phyloP scores from a whole-genome alignment of 2,797 vertebrate species.

The Cichlasoma orientale region DNA sequence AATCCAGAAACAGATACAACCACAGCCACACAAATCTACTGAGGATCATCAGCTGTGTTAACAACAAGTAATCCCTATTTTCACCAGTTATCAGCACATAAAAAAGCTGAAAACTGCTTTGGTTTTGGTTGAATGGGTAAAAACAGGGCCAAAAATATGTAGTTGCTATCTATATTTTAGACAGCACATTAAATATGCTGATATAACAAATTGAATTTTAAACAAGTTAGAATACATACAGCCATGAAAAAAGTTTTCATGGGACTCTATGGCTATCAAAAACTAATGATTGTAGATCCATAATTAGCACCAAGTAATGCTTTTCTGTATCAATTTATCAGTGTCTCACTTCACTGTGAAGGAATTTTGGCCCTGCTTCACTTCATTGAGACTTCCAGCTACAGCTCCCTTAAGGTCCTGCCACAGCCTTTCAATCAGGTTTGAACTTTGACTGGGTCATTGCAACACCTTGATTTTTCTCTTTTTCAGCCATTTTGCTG shows the following conservation, averaged over 20 bases:
- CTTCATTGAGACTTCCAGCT: not conserved
- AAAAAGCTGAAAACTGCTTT: not conserved
- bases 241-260: constrained; percentile 1
- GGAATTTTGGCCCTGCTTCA: not conserved
- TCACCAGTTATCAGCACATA: not conserved
- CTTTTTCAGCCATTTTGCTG: not conserved
- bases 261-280: not conserved
- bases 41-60: not conserved
- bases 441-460: not conserved
- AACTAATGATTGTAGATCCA: not conserved
- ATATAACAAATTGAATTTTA: not conserved
- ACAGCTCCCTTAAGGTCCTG: not conserved
- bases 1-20: not conserved
- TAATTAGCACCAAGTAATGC: not conserved
- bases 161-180: not conserved
- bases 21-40: not conserved
- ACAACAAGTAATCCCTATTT: constrained; percentile 11
- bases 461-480: not conserved
- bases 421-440: not conserved
- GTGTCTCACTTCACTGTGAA: not conserved
- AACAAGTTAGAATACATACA: not conserved
- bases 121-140: not conserved
- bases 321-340: not conserved
- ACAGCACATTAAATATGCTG: not conserved
- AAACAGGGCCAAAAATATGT: not conserved